Evolutionary conservation across 1,140 invertebrate genomes (phyloP).

Genomic region (Orussus abietinus): DNA sequence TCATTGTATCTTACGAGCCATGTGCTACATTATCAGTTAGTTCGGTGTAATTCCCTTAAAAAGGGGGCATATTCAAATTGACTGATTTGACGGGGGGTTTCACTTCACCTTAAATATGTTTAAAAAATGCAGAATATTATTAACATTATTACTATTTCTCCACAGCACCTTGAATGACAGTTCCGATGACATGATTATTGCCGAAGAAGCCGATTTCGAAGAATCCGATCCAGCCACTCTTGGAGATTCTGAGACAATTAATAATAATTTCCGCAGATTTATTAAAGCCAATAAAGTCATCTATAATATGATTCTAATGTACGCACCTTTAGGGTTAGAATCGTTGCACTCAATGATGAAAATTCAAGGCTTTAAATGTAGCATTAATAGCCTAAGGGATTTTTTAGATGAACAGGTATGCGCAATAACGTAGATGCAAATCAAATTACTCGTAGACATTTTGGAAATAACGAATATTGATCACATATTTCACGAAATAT

Average conservation of each 20-base stretch:
- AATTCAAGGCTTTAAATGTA: constrained; percentile 43
- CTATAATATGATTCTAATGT: constrained; percentile 47
- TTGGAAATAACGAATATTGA: no score
- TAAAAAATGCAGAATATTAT: no score
- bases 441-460: no score
- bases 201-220: constrained; percentile 28
- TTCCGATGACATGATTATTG: constrained; percentile 9
- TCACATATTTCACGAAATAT: no score
- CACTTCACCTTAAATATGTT: no score
- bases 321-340: constrained; percentile 52
- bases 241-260: constrained; percentile 20
- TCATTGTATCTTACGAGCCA: no score
- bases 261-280: constrained; percentile 37
- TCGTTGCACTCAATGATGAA: constrained; percentile 39
- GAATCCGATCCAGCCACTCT: constrained; percentile 11
- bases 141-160: no score
- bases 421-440: no score
- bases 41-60: no score
- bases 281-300: constrained; percentile 38
- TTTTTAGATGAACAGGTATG: constrained; percentile 53
- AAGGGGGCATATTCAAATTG: no score
- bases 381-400: constrained; percentile 41
- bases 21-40: no score
- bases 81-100: no score
- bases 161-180: constrained; percentile 11